phyloP scores from a whole-genome alignment of 2,113 vertebrate species.

The Hippopotamus amphibius region DNA sequence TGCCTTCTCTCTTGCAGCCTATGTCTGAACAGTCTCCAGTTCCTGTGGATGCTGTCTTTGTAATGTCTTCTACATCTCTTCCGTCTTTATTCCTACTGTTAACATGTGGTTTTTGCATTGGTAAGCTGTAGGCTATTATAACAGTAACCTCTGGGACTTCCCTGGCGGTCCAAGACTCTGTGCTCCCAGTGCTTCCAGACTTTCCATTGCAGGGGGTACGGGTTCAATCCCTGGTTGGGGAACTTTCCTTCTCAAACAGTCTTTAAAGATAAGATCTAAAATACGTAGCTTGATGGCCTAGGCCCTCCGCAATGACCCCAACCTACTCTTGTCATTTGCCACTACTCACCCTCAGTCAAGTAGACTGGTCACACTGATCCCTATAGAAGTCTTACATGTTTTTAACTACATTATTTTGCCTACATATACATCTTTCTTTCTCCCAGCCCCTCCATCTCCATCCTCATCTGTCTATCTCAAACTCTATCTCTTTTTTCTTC shows the following conservation, averaged over 20 bases:
- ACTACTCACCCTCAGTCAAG: neutral
- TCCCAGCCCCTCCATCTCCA: neutral
- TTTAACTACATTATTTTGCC: neutral
- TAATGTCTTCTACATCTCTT: neutral
- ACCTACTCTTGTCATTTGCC: neutral
- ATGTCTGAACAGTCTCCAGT: neutral
- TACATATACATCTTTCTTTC: neutral
- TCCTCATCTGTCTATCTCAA: neutral
- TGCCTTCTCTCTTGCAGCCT: neutral
- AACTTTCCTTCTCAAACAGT: neutral
- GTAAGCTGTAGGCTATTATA: neutral
- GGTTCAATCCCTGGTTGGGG: too few species aligned
- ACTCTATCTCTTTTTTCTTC: neutral
- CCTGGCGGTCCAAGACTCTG: too few species aligned
- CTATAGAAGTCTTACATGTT: neutral
- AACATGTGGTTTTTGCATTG: neutral
- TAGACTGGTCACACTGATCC: neutral
- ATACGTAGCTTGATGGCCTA: neutral
- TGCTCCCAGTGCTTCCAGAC: too few species aligned
- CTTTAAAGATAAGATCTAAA: constrained; percentile 44
- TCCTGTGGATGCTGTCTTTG: neutral
- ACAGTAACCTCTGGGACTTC: neutral
- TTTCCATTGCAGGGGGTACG: too few species aligned
- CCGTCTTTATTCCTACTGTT: neutral
- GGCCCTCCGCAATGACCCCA: neutral